Evolutionary conservation across 2,888 invertebrate genomes (phyloP), one percentile per base, ranked within the genome.

Genomic region (Eupelmus urozonus): DNA sequence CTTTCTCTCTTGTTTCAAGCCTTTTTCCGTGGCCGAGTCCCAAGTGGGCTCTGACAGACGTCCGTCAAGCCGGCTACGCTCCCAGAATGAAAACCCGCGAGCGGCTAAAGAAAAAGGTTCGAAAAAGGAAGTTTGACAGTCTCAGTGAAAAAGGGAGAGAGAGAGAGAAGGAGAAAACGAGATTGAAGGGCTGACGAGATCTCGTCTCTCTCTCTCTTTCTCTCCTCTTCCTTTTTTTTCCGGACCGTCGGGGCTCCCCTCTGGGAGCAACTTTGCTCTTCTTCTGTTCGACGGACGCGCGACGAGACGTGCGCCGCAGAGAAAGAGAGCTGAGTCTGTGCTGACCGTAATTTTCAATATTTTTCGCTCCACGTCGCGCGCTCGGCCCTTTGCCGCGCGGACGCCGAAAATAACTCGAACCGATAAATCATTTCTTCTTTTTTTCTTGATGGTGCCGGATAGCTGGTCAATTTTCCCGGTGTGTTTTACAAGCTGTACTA

Each of bases 41-140:
- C 80, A 49, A 53, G 80, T 76, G 80, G 72, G 55, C 69, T n/a
- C n/a, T 74, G 81, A 80, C 79, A 77, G 77, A 57, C 80, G 81
- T 81, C 79, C 80, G 76, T 82, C 82, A 81, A 79, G 62, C 72
- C 76, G 71, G 27, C 69, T 40, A 57, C 27, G 71, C 45, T 23
- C 34, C 40, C 20, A 42, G 59, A 71, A 76, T 69, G 69, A 76
- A 70, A 74, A 59, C 16, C 27, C 57, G 4, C 60, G 1, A 25
- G 42, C 2, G 49, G 3, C 4, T 29, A 42, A 40, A 45, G 63
- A 65, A 57, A 60, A 69, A 63, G 49, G 69, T 53, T 59, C 13
- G 59, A 60, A 42, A 55, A 59, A 70, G 63, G 29, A 71, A 77
- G 77, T 72, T 77, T 72, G 77, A 71, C 72, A 70, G 45, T 40